A percentile compares a stretch with the other conserved stretches of the same genome.
phyloP scores from a whole-genome alignment of 2,888 invertebrate genomes.

The Argyresthia goedartella region DNA sequence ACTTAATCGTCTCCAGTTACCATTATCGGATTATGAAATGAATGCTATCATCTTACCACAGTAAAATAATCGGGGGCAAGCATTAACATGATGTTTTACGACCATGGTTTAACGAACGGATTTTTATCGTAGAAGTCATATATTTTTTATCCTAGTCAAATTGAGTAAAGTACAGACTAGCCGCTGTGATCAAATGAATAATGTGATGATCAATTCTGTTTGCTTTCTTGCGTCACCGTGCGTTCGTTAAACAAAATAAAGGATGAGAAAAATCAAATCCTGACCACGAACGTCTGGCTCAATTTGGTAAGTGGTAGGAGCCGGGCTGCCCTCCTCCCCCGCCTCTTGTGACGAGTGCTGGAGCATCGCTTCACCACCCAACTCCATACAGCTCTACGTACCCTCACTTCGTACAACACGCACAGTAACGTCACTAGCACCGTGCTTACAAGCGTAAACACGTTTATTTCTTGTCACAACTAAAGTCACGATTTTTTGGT shows the following conservation, averaged over 20 bases:
- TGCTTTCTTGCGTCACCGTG: slow-evolving; percentile 68
- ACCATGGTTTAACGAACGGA: neutral
- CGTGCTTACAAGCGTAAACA: neutral
- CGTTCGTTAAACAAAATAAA: slow-evolving; percentile 76
- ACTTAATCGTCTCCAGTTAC: slow-evolving; percentile 24
- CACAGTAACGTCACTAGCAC: neutral
- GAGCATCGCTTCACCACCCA: neutral
- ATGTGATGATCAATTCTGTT: slow-evolving; percentile 12
- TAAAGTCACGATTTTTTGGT: neutral
- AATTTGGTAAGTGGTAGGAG: slow-evolving; percentile 92
- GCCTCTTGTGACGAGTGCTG: slow-evolving; percentile 2
- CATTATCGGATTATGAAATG: slow-evolving; percentile 28
- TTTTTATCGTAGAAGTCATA: no score
- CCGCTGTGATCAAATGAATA: neutral
- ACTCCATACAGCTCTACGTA: neutral
- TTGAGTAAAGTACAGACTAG: no score
- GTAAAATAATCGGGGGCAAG: slow-evolving; percentile 23
- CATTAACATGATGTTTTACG: slow-evolving; percentile 25
- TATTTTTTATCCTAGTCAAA: no score
- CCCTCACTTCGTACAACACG: neutral
- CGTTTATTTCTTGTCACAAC: neutral
- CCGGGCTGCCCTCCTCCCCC: slow-evolving; percentile 32
- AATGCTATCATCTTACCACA: slow-evolving; percentile 17
- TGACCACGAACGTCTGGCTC: slow-evolving; percentile 98
- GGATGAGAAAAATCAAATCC: slow-evolving; percentile 99